Evolutionary conservation across 2,113 vertebrate species (phyloP).

Genomic region (Stomatorhinus ivindoensis): DNA sequence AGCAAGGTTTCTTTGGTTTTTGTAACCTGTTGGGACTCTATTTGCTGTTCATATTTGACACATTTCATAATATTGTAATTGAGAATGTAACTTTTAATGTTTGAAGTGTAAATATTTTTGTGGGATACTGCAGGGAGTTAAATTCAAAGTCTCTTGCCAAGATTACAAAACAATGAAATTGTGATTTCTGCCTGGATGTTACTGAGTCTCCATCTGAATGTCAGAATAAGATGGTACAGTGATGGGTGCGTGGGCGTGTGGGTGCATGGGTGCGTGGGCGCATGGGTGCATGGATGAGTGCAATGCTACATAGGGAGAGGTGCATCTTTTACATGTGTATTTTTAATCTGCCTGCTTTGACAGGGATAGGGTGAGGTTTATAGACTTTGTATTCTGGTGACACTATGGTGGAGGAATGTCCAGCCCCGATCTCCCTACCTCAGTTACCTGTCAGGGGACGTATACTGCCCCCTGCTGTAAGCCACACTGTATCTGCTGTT

Average conservation of each 20-base stretch:
- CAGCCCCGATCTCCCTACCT: background rate
- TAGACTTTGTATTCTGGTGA: background rate
- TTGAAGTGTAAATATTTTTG: background rate
- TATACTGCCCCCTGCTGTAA: background rate
- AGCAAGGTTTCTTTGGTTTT: background rate
- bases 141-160: background rate
- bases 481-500: background rate
- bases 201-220: background rate
- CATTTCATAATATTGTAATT: background rate
- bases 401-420: background rate
- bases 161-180: background rate
- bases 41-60: background rate
- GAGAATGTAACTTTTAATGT: background rate
- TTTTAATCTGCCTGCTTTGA: background rate
- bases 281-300: no score
- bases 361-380: background rate
- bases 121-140: background rate
- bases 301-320: background rate
- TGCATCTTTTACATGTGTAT: background rate
- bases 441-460: background rate
- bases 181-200: background rate
- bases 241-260: no score
- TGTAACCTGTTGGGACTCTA: background rate
- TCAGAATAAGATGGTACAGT: background rate
- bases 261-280: no score